A percentile compares a stretch with the other conserved stretches of the same genome.
phyloP scores from a whole-genome alignment of 2,113 vertebrate species.

The Sinocyclocheilus rhinocerous region DNA sequence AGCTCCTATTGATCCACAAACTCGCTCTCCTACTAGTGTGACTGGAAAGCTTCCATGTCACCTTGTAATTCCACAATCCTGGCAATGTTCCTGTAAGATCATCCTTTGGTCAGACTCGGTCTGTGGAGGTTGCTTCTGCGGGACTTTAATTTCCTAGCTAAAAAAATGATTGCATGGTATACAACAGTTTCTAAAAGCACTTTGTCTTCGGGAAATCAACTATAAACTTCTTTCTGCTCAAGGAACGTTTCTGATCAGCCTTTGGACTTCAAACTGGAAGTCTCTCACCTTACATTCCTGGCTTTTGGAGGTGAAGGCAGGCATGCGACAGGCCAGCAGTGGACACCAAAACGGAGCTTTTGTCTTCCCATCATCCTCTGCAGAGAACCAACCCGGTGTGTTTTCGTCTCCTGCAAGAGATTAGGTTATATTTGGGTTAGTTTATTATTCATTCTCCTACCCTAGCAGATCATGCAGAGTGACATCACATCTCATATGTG shows the following conservation, averaged over 20 bases:
- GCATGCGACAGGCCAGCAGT: conserved; percentile 83
- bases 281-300: conserved; percentile 75
- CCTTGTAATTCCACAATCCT: conserved; percentile 63
- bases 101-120: conserved; percentile 55
- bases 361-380: conserved; percentile 85
- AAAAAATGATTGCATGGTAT: conserved; percentile 52
- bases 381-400: conserved; percentile 89
- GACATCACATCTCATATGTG: neutral
- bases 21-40: conserved; percentile 56
- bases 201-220: neutral
- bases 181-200: neutral
- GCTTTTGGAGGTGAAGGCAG: conserved; percentile 83
- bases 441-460: neutral
- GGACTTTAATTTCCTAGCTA: conserved; percentile 62
- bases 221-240: neutral
- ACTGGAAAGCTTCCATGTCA: conserved; percentile 60
- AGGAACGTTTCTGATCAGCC: neutral
- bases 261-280: neutral
- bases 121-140: conserved; percentile 55
- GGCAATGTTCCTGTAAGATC: conserved; percentile 61
- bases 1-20: conserved; percentile 67
- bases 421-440: conserved; percentile 17
- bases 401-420: conserved; percentile 86
- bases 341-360: conserved; percentile 86
- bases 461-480: neutral